These are phyloP conservation scores for Enteromius trimaculatus DNA, from an alignment of 2,797 vertebrate species.

Conservation along the genomic window DNA sequence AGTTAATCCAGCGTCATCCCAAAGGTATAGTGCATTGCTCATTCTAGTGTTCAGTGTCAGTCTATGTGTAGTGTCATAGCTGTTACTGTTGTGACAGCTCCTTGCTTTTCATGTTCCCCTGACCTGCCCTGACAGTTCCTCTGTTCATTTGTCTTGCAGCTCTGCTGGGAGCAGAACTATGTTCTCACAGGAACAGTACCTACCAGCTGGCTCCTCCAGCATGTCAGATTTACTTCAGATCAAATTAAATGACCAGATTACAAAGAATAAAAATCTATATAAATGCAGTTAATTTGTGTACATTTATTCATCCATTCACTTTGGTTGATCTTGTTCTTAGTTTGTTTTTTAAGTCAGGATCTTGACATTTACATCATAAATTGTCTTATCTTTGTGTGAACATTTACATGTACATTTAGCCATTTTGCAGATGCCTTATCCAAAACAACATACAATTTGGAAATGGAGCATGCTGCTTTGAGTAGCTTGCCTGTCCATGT, in stretches of 20 bases:
- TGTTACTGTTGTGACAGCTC: constrained; percentile 23
- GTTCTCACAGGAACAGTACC: constrained; percentile 1
- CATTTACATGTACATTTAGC: no score
- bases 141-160: constrained; percentile 9
- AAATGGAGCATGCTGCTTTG: background rate
- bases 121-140: background rate
- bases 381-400: background rate
- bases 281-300: background rate
- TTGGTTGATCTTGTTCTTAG: background rate
- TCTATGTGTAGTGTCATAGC: background rate
- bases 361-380: background rate
- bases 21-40: constrained; percentile 6
- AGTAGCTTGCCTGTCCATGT: background rate
- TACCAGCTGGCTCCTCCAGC: background rate
- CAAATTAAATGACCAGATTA: constrained; percentile 16
- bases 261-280: background rate
- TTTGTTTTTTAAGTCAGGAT: background rate
- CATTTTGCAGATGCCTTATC: no score
- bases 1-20: background rate
- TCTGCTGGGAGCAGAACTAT: constrained; percentile 9
- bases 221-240: constrained; percentile 22
- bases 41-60: constrained; percentile 18
- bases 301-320: background rate
- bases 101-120: background rate
- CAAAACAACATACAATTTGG: no score